Conservation (phyloP, 2,888 invertebrate genomes). For the Meganola albula region DNA sequence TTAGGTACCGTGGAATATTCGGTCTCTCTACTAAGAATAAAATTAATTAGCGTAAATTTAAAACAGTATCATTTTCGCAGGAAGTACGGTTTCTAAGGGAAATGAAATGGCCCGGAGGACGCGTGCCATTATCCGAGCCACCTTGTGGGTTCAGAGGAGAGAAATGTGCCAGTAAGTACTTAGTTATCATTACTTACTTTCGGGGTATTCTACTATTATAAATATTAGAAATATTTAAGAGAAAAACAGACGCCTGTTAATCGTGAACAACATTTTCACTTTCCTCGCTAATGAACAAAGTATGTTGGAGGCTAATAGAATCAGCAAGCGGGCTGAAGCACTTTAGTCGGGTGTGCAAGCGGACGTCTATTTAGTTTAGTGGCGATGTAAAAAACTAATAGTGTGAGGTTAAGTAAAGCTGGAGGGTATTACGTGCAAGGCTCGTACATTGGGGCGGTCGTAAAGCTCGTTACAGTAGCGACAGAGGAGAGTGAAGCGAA, state of each 20-base stretch:
- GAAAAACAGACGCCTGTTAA: constrained; percentile 17
- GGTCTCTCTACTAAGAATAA: constrained; percentile 7
- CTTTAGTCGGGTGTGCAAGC: constrained; percentile 31
- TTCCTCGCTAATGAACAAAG: constrained; percentile 39
- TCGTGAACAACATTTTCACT: constrained; percentile 29
- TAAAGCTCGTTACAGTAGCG: constrained; percentile 54
- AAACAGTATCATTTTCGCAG: constrained; percentile 62
- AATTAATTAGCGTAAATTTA: constrained; percentile 11
- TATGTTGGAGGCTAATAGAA: constrained; percentile 47
- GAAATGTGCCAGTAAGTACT: constrained; percentile 91
- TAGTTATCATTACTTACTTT: not conserved
- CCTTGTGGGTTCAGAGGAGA: constrained; percentile 93
- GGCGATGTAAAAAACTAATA: constrained; percentile 51
- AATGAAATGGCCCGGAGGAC: constrained; percentile 87
- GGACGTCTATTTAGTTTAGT: constrained; percentile 39
- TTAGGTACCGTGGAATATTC: constrained; percentile 13
- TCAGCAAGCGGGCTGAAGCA: constrained; percentile 39
- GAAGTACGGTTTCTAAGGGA: constrained; percentile 83
- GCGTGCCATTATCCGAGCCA: constrained; percentile 90
- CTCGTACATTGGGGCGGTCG: constrained; percentile 51
- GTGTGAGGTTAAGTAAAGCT: constrained; percentile 33
- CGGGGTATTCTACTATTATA: no score
- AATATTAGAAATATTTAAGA: no score
- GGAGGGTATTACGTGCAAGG: constrained; percentile 58
- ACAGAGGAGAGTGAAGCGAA: constrained; percentile 39